Evolutionary conservation across 2,797 vertebrate species (phyloP).

Genomic region (Sebastiscus tertius): DNA sequence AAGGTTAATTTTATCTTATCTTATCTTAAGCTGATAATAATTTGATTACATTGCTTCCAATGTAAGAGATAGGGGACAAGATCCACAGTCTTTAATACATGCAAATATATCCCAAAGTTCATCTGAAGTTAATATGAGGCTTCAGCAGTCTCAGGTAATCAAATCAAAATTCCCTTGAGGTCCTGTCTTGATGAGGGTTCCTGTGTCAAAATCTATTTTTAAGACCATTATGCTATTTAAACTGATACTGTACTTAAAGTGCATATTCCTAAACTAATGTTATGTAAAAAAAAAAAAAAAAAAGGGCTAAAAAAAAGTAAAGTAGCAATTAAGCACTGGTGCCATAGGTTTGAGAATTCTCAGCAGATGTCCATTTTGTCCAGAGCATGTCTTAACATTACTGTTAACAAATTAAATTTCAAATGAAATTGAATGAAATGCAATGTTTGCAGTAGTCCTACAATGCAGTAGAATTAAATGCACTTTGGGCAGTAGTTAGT

Average conservation of each 20-base stretch:
- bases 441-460: rapidly evolving
- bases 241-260: not conserved
- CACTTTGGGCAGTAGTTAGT: too few species aligned
- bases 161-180: not conserved
- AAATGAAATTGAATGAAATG: too few species aligned
- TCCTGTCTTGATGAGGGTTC: not conserved
- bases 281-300: too few species aligned
- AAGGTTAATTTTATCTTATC: too few species aligned
- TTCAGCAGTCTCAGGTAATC: not conserved
- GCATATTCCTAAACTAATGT: not conserved
- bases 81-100: not conserved
- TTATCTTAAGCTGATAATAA: not conserved
- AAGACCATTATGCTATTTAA: not conserved
- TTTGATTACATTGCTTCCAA: not conserved
- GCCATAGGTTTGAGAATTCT: too few species aligned
- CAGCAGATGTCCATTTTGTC: too few species aligned
- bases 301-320: too few species aligned
- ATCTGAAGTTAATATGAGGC: not conserved
- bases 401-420: rapidly evolving
- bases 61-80: not conserved
- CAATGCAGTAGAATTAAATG: too few species aligned
- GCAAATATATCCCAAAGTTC: not conserved
- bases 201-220: not conserved
- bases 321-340: too few species aligned
- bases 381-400: too few species aligned